Conservation (phyloP, 2,888 invertebrate genomes). For the Tinea semifulvella region DNA sequence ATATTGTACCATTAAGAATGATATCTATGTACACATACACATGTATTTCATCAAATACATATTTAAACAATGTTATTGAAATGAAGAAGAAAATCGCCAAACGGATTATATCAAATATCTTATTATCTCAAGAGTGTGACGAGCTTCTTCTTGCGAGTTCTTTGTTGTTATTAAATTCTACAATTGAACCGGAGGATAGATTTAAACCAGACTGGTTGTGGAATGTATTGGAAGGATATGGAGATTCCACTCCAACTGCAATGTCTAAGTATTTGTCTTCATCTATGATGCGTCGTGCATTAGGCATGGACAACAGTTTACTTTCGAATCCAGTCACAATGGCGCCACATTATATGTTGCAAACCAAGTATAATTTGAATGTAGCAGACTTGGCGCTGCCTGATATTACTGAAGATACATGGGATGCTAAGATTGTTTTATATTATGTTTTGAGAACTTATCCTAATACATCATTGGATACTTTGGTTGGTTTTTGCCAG, state of each 20-base stretch:
- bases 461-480: slow-evolving; percentile 37
- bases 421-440: slow-evolving; percentile 55
- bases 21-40: neutral
- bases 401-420: slow-evolving; percentile 55
- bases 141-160: slow-evolving; percentile 38
- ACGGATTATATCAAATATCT: slow-evolving; percentile 39
- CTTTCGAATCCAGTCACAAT: slow-evolving; percentile 35
- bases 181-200: neutral
- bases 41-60: neutral
- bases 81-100: slow-evolving; percentile 29
- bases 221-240: slow-evolving; percentile 40
- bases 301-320: slow-evolving; percentile 34
- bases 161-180: slow-evolving; percentile 30
- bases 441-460: slow-evolving; percentile 48
- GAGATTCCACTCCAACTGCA: slow-evolving; percentile 36
- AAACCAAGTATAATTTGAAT: slow-evolving; percentile 52
- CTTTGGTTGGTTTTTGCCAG: slow-evolving; percentile 42
- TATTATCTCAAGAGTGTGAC: slow-evolving; percentile 43
- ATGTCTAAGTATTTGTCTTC: slow-evolving; percentile 37
- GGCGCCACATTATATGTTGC: slow-evolving; percentile 48
- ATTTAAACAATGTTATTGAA: slow-evolving; percentile 23
- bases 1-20: slow-evolving; percentile 43
- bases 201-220: slow-evolving; percentile 2
- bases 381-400: slow-evolving; percentile 47
- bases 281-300: slow-evolving; percentile 35